phyloP scores from a whole-genome alignment of 2,888 invertebrate genomes.

The Oxyscelio sp. region DNA sequence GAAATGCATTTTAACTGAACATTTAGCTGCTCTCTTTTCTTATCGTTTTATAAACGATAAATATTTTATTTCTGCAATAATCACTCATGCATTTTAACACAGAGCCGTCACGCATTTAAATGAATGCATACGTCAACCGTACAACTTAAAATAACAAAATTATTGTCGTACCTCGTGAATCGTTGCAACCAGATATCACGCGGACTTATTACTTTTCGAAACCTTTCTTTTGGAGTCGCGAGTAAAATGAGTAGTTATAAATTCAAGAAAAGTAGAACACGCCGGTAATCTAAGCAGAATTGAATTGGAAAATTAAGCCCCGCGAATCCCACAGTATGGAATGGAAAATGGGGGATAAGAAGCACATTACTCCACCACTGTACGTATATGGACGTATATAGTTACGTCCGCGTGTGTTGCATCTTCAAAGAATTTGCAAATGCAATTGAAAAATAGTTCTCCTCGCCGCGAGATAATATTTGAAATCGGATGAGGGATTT shows the following conservation, averaged over 20 bases:
- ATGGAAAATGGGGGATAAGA: constrained; percentile 61
- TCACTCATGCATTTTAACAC: constrained; percentile 29
- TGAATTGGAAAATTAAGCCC: constrained; percentile 68
- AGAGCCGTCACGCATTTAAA: too few species aligned
- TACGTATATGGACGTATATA: neutral
- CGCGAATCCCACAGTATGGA: constrained; percentile 44
- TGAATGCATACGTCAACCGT: too few species aligned
- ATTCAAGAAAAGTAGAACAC: constrained; percentile 60
- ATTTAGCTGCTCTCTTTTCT: constrained; percentile 63
- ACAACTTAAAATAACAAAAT: too few species aligned
- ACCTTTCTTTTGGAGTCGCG: constrained; percentile 4
- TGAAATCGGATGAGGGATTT: constrained; percentile 40
- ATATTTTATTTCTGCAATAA: constrained; percentile 55
- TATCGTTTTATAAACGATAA: constrained; percentile 59
- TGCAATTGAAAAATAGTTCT: constrained; percentile 49
- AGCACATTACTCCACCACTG: constrained; percentile 36
- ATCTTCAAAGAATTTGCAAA: constrained; percentile 51
- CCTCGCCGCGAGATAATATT: constrained; percentile 38
- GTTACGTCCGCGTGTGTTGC: constrained; percentile 2
- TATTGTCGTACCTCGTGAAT: too few species aligned
- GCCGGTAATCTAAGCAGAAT: constrained; percentile 51
- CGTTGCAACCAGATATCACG: too few species aligned
- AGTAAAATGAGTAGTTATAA: constrained; percentile 47
- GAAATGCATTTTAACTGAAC: constrained; percentile 74
- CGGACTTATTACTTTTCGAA: constrained; percentile 30